Evolutionary conservation across 2,113 vertebrate species (phyloP), one percentile per base, ranked within the genome.

Genomic region (Emydura subglobosa): DNA sequence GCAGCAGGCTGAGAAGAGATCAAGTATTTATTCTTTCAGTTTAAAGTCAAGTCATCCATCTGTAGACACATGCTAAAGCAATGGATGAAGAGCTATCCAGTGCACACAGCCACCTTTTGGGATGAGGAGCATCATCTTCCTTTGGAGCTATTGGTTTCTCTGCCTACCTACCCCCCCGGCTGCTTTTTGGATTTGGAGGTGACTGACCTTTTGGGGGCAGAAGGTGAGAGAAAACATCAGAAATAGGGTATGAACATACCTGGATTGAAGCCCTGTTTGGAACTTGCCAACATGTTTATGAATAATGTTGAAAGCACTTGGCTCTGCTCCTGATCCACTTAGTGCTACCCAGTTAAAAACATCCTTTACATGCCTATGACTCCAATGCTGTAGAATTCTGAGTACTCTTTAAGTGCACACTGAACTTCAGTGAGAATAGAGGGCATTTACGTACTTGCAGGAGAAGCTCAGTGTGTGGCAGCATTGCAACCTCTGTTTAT

Each of bases 21-120:
- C 16, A 94, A 82, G 49, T 24, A 61, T 79, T 86, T 92, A 94
- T 84, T 94, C 14, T 89, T 94, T 93, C 10, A 19, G 68, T 82
- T 96, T 96, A 21, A 89, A 87, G 11, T 81, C 61, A 87, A 68
- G n/a, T 9, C 7, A 21, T 95, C 29, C 72, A 95, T 87, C 91
- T 89, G 27, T 72, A 68, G 10, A 42, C 27, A 16, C 21, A 39
- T 54, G 11, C 27, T 59, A 6, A 84, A 13, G 92, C 84, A 24
- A 72, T 72, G n/a, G 12, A 81, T 29, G 87, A 81, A 82, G 83
- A 59, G 57, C 76, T 54, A 80, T 78, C 86, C 21, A 7, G 7
- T 74, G 14, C 83, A 0, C 74, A 25, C 55, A 90, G 76, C 85
- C 90, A 87, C 4, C 14, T 90, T 85, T 86, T 74, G 54, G 74